Evolutionary conservation across 1,140 invertebrate genomes (phyloP), one percentile per base, ranked within the genome.

Genomic region (Carcinoscorpius rotundicauda): DNA sequence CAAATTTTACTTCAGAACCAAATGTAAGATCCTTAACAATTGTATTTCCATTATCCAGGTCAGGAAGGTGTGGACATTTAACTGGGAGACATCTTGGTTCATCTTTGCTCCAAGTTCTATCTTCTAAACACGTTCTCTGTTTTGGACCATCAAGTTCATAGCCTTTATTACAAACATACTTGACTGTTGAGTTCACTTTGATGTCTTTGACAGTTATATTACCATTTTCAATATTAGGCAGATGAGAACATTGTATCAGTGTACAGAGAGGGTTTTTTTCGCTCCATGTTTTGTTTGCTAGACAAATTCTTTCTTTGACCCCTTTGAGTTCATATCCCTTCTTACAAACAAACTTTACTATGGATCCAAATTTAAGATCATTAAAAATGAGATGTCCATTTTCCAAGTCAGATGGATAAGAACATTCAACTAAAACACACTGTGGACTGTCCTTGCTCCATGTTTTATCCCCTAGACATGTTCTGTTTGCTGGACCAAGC

Each of bases 301-400:
- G 77, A 73, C 93, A 97, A 52, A 82, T 80, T 67, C 89, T 79
- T 0, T 69, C 71, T 6, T 67, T 59, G 11, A 67, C 58, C 0
- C 93, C 92, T 55, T 83, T 84, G 0, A 97, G 77, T 72, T 85
- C 81, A 75, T 93, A 94, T 72, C 91, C 90, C 55, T 82, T 83
- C 2, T 83, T 80, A 73, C 91, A 95, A 49, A 80, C 83, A 76
- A 91, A 93, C 5, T 80, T 78, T 6, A 93, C 84, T 29, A 62
- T 64, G 69, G 88, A 91, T 55, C 84, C 87, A 64, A 49, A 64
- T 51, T 63, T 66, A 49, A 66, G 75, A 76, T n/a, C 63, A 62
- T 5, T 71, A 71, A 4, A 52, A n/a, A 4, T n/a, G 49, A 9
- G 62, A 61, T 49, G 61, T 66, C 73, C 72, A 73, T 4, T 58